Conservation (phyloP, 2,888 invertebrate genomes). For the Linhomoeus sp. region DNA sequence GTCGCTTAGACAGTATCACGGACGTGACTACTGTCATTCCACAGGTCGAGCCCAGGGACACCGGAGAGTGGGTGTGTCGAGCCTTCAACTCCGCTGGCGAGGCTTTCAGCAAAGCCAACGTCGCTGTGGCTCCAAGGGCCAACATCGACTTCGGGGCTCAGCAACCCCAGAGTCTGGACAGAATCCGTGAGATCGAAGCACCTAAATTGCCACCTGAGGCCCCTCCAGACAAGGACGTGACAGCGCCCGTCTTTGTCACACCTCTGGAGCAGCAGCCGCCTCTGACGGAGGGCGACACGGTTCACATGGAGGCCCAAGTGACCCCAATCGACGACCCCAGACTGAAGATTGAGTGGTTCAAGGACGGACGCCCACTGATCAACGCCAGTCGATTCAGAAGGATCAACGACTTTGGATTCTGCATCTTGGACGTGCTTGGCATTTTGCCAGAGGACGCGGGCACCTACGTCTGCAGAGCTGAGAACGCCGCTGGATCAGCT, state of each 20-base stretch:
- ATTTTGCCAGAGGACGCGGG: conserved; percentile 78
- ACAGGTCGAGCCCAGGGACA: conserved; percentile 45
- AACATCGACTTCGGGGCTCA: conserved; percentile 68
- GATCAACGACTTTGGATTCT: conserved; percentile 77
- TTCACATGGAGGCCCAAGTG: conserved; percentile 77
- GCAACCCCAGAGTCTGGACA: conserved; percentile 72
- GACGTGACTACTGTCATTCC: background rate
- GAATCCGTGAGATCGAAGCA: conserved; percentile 31
- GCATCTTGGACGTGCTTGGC: conserved; percentile 76
- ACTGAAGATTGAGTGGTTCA: conserved; percentile 71
- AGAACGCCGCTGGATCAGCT: conserved; percentile 32
- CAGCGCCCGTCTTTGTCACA: conserved; percentile 44
- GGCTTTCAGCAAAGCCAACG: conserved; percentile 47
- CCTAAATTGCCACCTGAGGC: conserved; percentile 8
- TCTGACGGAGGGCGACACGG: conserved; percentile 65
- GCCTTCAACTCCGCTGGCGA: conserved; percentile 81
- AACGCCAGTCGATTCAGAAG: conserved; percentile 67
- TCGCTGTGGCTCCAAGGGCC: conserved; percentile 15
- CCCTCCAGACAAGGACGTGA: conserved; percentile 9
- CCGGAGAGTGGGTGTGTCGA: conserved; percentile 74
- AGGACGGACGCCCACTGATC: conserved; percentile 67
- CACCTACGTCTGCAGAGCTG: conserved; percentile 30
- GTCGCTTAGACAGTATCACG: background rate
- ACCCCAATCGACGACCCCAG: conserved; percentile 46
- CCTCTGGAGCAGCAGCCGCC: conserved; percentile 60